phyloP scores from a whole-genome alignment of 1,140 invertebrate species.

The Aphaenogaster ashmeadi region DNA sequence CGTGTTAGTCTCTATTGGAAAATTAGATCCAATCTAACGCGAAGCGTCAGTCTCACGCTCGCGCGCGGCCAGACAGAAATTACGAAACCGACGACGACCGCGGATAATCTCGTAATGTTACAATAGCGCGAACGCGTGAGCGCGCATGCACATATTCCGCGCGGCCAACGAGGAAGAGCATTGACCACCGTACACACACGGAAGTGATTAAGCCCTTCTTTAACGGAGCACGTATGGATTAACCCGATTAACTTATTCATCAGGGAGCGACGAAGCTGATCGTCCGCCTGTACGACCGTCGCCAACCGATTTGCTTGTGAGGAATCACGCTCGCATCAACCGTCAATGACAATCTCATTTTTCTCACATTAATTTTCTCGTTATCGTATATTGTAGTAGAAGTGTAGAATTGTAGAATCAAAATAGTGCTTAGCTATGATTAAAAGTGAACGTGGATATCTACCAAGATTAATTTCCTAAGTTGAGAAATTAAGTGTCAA shows the following conservation, averaged over 20 bases:
- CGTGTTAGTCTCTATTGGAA: conserved; percentile 70
- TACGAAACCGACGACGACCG: conserved; percentile 71
- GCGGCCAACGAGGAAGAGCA: conserved; percentile 72
- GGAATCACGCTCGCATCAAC: conserved; percentile 17
- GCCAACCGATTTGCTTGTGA: conserved; percentile 46
- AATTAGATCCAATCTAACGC: conserved; percentile 78
- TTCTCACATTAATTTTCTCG: conserved; percentile 9
- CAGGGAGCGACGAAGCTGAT: conserved; percentile 63
- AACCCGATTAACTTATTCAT: conserved; percentile 78
- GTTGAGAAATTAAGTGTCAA: not conserved
- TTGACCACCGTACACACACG: conserved; percentile 69
- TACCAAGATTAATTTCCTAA: not conserved
- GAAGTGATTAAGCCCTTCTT: conserved; percentile 75
- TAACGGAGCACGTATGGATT: conserved; percentile 72
- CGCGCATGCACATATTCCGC: conserved; percentile 33
- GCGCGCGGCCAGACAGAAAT: conserved; percentile 73
- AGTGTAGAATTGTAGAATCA: not conserved
- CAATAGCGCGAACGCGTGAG: conserved; percentile 55
- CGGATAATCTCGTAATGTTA: conserved; percentile 67
- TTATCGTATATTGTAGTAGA: not conserved
- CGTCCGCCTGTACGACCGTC: not conserved
- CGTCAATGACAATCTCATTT: conserved; percentile 1
- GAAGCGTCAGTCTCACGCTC: conserved; percentile 74
- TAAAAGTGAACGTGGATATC: not conserved
- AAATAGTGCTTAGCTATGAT: not conserved